A percentile compares a stretch with the other conserved stretches of the same genome.
Evolutionary conservation across 2,113 vertebrate genomes (phyloP).

Genomic region (Corythornis cristatus): DNA sequence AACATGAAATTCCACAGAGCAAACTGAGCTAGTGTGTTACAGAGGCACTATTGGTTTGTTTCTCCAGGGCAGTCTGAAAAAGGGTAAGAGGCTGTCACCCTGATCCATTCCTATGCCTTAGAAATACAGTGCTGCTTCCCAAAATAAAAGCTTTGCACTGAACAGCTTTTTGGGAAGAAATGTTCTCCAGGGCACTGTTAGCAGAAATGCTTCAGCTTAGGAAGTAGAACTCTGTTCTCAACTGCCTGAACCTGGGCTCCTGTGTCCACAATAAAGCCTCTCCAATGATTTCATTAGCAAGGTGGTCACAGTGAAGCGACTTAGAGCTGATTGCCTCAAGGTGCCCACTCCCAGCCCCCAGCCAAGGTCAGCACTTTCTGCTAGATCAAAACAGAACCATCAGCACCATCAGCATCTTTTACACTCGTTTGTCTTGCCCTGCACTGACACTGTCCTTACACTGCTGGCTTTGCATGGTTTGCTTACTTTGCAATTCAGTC

Average conservation of each 20-base stretch:
- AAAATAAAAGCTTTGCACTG: neutral
- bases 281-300: neutral
- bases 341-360: neutral
- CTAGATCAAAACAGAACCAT: constrained; percentile 1
- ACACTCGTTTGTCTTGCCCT: neutral
- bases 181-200: neutral
- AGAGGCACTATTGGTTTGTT: neutral
- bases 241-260: neutral
- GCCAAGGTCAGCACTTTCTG: constrained; percentile 3
- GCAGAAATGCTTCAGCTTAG: neutral
- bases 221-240: neutral
- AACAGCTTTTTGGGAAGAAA: neutral
- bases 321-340: neutral
- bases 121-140: neutral
- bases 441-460: neutral
- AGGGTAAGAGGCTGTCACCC: neutral
- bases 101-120: neutral
- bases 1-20: neutral
- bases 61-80: neutral
- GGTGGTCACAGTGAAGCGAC: neutral
- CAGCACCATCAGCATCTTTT: neutral
- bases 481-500: constrained; percentile 84
- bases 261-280: neutral
- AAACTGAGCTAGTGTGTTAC: neutral
- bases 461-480: neutral